Evolutionary conservation across 1,140 invertebrate species (phyloP), one percentile per base, ranked within the genome.

Genomic region (Phymorhynchus buccinoides): DNA sequence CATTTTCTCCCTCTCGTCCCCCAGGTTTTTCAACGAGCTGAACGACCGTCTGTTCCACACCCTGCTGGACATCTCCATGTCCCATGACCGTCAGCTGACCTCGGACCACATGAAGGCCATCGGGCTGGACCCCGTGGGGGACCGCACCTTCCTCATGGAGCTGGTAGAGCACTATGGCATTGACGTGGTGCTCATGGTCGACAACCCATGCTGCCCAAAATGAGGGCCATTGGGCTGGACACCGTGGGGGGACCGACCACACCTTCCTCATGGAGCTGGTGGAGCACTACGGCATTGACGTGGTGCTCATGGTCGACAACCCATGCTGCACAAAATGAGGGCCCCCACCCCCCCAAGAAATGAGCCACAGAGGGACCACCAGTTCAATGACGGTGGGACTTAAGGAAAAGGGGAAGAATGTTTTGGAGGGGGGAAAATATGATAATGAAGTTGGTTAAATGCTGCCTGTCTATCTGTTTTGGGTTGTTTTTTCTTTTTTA

Each of bases 211-310:
- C 86, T 94, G 93, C 87, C 92, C 93, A 12, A 91, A 91, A 83
- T 92, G 81, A 83, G 39, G 35, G 14, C 86, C 68, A 92, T 94
- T 89, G 93, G 92, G 9, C 90, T 94, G 16, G 93, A 94, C 88
- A 93, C 93, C 3, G 85, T 90, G 12, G 92, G 92, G 48, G n/a
- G n/a, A n/a, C n/a, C n/a, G 93, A 94, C 87, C 88, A 92, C 52
- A 87, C 89, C 0, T 94, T 94, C 85, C 90, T 94, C 3, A 93
- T 93, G 91, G 93, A 94, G 85, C 87, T 94, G 68, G 91, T 93
- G 48, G 93, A 94, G 85, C 91, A 91, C 84, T 94, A 94, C 91
- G 93, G 93, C 44, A 94, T 94, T 85, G 93, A 94, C 89, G 93
- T 94, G 44, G 91, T 94, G 18, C 89, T 93, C 35, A 91, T 93